Conservation (phyloP, 2,888 invertebrate species). For the Eristalis arbustorum region DNA sequence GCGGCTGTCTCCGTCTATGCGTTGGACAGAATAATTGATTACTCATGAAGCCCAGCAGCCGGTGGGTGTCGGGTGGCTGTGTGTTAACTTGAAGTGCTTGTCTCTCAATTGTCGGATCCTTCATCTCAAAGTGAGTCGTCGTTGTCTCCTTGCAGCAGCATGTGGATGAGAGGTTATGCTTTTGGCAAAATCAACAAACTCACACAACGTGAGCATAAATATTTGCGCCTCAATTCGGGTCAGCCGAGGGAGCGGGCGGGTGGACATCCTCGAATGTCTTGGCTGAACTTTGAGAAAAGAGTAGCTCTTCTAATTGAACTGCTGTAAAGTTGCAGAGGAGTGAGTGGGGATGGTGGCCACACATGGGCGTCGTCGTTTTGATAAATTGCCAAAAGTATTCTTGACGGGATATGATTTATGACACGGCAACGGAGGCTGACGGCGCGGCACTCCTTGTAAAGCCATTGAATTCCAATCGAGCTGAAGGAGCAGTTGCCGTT, state of each 20-base stretch:
- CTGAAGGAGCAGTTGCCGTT: neutral
- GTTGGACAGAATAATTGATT: slow-evolving; percentile 58
- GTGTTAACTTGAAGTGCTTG: slow-evolving; percentile 31
- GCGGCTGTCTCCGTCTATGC: slow-evolving; percentile 2
- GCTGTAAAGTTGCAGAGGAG: neutral
- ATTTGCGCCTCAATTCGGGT: slow-evolving; percentile 23
- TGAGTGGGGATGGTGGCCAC: neutral
- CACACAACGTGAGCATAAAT: slow-evolving; percentile 29
- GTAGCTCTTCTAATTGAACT: slow-evolving; percentile 2
- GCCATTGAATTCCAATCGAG: neutral
- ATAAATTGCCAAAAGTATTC: slow-evolving; percentile 28
- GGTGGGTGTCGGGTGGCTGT: neutral
- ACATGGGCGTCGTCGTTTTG: neutral
- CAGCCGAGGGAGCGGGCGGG: neutral
- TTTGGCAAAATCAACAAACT: slow-evolving; percentile 52
- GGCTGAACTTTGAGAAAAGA: neutral
- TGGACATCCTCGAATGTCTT: neutral
- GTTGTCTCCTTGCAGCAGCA: neutral
- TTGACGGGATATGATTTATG: neutral
- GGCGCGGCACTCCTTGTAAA: neutral
- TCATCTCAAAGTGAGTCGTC: neutral
- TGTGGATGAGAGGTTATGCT: slow-evolving; percentile 45
- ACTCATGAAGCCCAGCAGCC: slow-evolving; percentile 31
- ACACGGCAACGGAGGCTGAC: neutral
- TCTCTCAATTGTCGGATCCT: slow-evolving; percentile 44